Evolutionary conservation across 2,888 invertebrate species (phyloP).

Genomic region (Cryptophagus acutangulus): DNA sequence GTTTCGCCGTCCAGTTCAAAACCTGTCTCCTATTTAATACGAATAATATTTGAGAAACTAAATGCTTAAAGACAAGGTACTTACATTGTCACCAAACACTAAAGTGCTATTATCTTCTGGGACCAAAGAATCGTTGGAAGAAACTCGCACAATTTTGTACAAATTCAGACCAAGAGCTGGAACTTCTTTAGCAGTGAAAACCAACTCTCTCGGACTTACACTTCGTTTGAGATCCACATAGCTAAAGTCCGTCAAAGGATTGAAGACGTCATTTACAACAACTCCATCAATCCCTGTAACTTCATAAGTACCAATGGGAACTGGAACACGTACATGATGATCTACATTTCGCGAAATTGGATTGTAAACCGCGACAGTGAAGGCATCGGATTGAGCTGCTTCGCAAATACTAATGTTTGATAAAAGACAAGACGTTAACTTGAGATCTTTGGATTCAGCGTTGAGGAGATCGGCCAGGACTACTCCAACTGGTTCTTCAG

Average conservation of each 20-base stretch:
- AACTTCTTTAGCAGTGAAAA: constrained; percentile 61
- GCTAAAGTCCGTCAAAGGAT: constrained; percentile 20
- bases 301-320: constrained; percentile 51
- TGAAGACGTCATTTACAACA: constrained; percentile 20
- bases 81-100: constrained; percentile 28
- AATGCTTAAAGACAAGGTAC: not conserved
- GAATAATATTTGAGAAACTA: constrained; percentile 3
- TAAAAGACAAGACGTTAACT: constrained; percentile 50
- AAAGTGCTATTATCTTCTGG: constrained; percentile 6
- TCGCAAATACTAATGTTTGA: constrained; percentile 72
- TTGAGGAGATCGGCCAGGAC: constrained; percentile 18
- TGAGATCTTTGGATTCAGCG: constrained; percentile 3
- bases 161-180: constrained; percentile 64
- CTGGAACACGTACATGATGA: constrained; percentile 61
- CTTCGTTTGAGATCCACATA: constrained; percentile 14
- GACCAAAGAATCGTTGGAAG: not conserved
- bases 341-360: constrained; percentile 60
- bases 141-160: constrained; percentile 49
- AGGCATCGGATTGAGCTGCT: constrained; percentile 52
- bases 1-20: constrained; percentile 53
- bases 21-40: constrained; percentile 23
- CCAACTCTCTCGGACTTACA: constrained; percentile 53
- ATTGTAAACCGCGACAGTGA: constrained; percentile 71
- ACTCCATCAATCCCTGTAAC: constrained; percentile 60
- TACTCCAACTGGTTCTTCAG: constrained; percentile 34